Percentiles rank a stretch among this genome's conserved stretches.
Conservation (phyloP, 2,888 invertebrate genomes). For the Emmelina monodactyla region DNA sequence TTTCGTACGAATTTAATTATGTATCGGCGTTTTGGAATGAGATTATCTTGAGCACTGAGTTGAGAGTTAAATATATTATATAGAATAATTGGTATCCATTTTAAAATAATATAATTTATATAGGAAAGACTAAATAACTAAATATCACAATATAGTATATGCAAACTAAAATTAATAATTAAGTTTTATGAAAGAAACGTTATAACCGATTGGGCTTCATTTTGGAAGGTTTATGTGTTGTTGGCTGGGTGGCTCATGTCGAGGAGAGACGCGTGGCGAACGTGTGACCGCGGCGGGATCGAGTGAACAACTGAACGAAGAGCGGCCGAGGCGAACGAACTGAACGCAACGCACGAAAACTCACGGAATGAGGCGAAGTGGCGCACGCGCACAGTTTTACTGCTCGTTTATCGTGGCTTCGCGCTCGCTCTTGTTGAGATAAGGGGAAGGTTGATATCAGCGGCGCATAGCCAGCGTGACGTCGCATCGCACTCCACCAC, state of each 20-base stretch:
- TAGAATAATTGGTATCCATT: conserved; percentile 56
- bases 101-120: conserved; percentile 47
- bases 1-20: conserved; percentile 32
- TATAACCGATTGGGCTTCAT: conserved; percentile 65
- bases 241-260: conserved; percentile 59
- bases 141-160: conserved; percentile 65
- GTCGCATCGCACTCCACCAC: conserved; percentile 24
- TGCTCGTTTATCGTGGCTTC: conserved; percentile 47
- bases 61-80: conserved; percentile 38
- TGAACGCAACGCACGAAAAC: conserved; percentile 30
- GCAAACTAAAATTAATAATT: conserved; percentile 54
- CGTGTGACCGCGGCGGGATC: conserved; percentile 49
- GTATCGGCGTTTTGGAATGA: conserved; percentile 60
- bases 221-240: conserved; percentile 63
- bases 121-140: conserved; percentile 54
- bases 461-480: conserved; percentile 23
- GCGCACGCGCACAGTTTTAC: conserved; percentile 64
- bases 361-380: conserved; percentile 54
- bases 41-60: conserved; percentile 63
- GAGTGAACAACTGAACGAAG: conserved; percentile 53
- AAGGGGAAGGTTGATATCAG: conserved; percentile 51
- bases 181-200: conserved; percentile 52
- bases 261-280: conserved; percentile 43
- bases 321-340: conserved; percentile 38
- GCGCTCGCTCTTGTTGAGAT: conserved; percentile 49